Percentiles rank a stretch among this genome's conserved stretches.
phyloP scores from a whole-genome alignment of 2,797 vertebrate species.

The Catostomus latipinnis region DNA sequence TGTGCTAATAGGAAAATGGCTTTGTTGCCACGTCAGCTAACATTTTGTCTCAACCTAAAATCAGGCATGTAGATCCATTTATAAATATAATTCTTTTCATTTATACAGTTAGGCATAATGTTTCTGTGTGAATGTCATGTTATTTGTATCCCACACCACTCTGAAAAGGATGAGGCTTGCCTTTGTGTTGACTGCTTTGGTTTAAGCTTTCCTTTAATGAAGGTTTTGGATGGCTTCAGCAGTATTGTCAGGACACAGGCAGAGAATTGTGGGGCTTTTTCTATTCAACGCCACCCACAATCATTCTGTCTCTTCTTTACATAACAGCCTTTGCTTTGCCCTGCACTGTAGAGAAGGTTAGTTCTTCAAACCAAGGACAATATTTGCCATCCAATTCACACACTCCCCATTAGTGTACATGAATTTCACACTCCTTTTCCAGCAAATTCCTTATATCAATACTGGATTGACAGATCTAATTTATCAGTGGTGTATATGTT shows the following conservation, averaged over 20 bases:
- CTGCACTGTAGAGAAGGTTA: not conserved
- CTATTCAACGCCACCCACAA: not conserved
- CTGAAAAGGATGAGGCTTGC: not conserved
- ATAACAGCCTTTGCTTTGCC: not conserved
- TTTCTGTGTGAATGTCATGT: too few relatives aligned
- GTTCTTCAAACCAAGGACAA: not conserved
- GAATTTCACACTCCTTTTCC: not conserved
- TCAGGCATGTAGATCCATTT: not conserved
- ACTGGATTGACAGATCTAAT: slow-evolving; percentile 15
- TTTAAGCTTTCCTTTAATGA: slow-evolving; percentile 42
- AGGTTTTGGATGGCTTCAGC: slow-evolving; percentile 26
- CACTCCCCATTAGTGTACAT: not conserved
- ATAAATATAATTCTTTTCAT: not conserved
- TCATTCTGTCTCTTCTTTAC: slow-evolving; percentile 2
- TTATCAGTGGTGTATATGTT: not conserved
- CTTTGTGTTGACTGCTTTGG: slow-evolving; percentile 20
- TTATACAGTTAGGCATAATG: too few relatives aligned
- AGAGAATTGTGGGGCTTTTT: slow-evolving; percentile 16
- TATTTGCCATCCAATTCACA: not conserved
- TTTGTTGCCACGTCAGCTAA: not conserved
- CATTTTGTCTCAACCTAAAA: slow-evolving; percentile 4
- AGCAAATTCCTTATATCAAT: slow-evolving; percentile 2
- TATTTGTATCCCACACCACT: not conserved
- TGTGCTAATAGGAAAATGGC: slow-evolving; percentile 21
- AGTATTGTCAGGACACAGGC: slow-evolving; percentile 1